Percentiles rank a stretch among this genome's conserved stretches.
Conservation (phyloP, 2,888 invertebrate genomes). For the Creontiades dilutus region DNA sequence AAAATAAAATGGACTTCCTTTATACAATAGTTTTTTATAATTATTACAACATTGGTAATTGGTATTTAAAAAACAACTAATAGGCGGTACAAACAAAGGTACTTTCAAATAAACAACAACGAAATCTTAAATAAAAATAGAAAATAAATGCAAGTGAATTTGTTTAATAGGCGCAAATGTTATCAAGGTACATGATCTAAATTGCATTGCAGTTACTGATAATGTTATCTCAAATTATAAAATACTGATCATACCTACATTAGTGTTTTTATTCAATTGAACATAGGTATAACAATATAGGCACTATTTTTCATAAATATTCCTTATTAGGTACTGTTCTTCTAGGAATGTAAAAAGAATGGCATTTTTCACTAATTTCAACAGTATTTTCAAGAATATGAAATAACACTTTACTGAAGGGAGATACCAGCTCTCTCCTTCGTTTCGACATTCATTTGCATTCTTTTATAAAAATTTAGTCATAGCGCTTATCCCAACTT, state of each 20-base stretch:
- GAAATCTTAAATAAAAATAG: constrained; percentile 2
- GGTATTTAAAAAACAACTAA: constrained; percentile 37
- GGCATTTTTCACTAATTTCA: background rate
- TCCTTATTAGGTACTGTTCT: background rate
- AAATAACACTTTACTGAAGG: background rate
- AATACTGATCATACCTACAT: constrained; percentile 21
- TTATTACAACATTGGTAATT: constrained; percentile 34
- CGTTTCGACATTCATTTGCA: background rate
- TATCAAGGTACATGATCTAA: constrained; percentile 21
- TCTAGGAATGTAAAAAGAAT: constrained; percentile 29
- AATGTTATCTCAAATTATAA: constrained; percentile 1
- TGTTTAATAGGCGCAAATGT: constrained; percentile 6
- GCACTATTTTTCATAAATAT: constrained; percentile 34
- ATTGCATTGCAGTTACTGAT: constrained; percentile 5
- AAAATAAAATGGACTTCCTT: constrained; percentile 48
- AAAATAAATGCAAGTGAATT: constrained; percentile 18
- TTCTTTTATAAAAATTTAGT: background rate
- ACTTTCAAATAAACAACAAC: background rate
- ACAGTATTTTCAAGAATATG: background rate
- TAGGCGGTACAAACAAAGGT: constrained; percentile 26
- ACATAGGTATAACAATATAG: constrained; percentile 22
- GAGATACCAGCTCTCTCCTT: constrained; percentile 28
- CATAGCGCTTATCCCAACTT: background rate
- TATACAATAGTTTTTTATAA: constrained; percentile 46
- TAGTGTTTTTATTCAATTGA: constrained; percentile 16